These are phyloP conservation scores for Erythrolamprus reginae DNA, from an alignment of 2,113 vertebrate genomes.

Conservation along the genomic window DNA sequence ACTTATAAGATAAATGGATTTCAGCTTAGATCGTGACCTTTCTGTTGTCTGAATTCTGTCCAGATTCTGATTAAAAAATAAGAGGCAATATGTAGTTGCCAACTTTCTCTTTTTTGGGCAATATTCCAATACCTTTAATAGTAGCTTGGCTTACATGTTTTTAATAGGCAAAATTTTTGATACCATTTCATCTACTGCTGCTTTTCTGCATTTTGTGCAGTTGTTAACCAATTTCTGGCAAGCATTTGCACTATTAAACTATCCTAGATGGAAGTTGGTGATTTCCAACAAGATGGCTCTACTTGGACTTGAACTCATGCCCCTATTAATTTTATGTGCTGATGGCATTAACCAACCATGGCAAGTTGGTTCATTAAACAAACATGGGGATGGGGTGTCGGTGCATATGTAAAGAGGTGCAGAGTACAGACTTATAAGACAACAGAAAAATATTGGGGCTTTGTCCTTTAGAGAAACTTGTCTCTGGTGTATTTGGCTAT, in stretches of 20 bases:
- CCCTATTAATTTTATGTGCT: not conserved
- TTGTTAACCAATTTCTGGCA: too few relatives aligned
- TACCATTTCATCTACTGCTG: not conserved
- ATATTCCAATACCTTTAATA: not conserved
- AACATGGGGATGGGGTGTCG: not conserved
- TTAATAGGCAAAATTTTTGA: not conserved
- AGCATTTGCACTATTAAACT: too few relatives aligned
- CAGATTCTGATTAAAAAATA: slow-evolving; percentile 6
- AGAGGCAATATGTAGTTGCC: not conserved
- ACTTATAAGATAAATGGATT: slow-evolving; percentile 14
- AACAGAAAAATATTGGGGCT: not conserved
- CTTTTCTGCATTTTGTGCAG: not conserved
- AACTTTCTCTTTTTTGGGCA: not conserved
- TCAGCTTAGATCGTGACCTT: not conserved
- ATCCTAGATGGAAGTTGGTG: not conserved
- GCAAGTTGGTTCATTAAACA: not conserved
- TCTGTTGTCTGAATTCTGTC: slow-evolving; percentile 1
- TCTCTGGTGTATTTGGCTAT: not conserved
- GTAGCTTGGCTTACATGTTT: not conserved
- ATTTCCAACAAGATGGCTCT: not conserved
- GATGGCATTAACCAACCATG: not conserved
- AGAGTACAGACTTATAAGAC: too few relatives aligned
- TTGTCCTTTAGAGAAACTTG: not conserved
- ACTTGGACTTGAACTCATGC: not conserved
- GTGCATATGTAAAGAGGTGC: not conserved